phyloP scores from a whole-genome alignment of 2,113 vertebrate species.

The Mixornis gularis region DNA sequence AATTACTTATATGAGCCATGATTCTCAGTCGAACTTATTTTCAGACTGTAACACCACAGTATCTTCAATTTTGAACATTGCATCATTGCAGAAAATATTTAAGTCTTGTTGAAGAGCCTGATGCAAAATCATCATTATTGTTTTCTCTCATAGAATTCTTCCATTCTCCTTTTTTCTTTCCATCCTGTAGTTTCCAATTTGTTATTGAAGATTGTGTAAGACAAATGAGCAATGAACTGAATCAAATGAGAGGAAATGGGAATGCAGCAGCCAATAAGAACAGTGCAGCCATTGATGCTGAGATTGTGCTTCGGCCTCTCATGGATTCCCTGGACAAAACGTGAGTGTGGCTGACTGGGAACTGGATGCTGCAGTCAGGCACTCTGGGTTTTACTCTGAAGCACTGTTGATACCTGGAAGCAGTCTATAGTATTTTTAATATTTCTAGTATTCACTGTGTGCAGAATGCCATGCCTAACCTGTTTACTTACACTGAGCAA shows the following conservation, averaged over 20 bases:
- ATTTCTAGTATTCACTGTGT: background rate
- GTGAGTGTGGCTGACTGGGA: constrained; percentile 61
- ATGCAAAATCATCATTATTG: background rate
- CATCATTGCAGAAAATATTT: background rate
- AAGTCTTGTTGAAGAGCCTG: background rate
- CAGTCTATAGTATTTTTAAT: background rate
- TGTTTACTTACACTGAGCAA: background rate
- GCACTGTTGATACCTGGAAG: background rate
- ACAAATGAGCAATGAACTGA: constrained; percentile 91
- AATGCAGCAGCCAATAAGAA: constrained; percentile 76
- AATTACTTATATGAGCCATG: background rate
- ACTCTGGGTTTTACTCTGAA: background rate
- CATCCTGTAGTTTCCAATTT: constrained; percentile 79
- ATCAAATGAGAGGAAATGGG: constrained; percentile 84
- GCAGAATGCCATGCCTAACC: background rate
- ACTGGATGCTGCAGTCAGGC: background rate
- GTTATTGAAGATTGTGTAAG: constrained; percentile 91
- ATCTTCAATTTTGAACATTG: background rate
- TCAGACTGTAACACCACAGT: background rate
- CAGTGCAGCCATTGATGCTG: constrained; percentile 88
- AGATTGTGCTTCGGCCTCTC: constrained; percentile 86
- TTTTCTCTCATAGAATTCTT: background rate
- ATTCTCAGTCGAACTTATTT: background rate
- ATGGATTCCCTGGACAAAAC: constrained; percentile 98
- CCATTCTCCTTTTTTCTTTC: background rate